Base-by-base conservation (phyloP, 1,140 invertebrate genomes). In the Lutraria rhynchaena region DNA sequence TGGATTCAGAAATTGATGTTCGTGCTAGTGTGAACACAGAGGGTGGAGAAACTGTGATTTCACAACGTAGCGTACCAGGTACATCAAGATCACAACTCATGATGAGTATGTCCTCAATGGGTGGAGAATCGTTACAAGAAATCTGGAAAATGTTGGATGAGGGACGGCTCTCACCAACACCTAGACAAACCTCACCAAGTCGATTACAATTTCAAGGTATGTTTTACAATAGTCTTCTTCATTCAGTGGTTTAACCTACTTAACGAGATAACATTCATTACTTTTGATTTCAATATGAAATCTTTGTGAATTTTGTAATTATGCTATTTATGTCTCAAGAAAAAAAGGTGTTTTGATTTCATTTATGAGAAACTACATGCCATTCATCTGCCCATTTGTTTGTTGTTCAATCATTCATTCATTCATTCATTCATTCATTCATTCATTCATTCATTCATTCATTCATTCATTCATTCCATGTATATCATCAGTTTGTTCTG, bases 51-150 rank as follows among this genome's bases (percentile, higher is more conserved):
- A 81, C 78, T 17, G 46, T 65, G 3, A 41, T 27, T 7, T 65
- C 63, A 27, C 31, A 29, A 29, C 60, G 44, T 17, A 74, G 60
- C 53, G 31, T 63, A 0, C 63, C 67, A 9, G 53, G 31, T n/a
- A 51, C 71, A 24, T 49, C 41, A 35, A 65, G 74, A 33, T 77
- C 81, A 15, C 77, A 86, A 65, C 67, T 86, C 22, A 55, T 73
- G 74, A 77, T 87, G 61, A 89, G 85, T 61, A 82, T 88, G 84
- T 90, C 89, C 4, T 91, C 90, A 7, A 73, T 86, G 53, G 90
- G 90, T 35, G 89, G 87, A 5, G 89, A 91, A 51, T 89, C 87
- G 13, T 53, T 91, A 61, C 88, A 90, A 82, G 90, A 91, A 61
- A 82, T 91, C 24, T 90, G 89, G 88, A 83, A 83, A 61, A 87